Conservation (phyloP, 2,797 vertebrate species). For the Lerista edwardsae region DNA sequence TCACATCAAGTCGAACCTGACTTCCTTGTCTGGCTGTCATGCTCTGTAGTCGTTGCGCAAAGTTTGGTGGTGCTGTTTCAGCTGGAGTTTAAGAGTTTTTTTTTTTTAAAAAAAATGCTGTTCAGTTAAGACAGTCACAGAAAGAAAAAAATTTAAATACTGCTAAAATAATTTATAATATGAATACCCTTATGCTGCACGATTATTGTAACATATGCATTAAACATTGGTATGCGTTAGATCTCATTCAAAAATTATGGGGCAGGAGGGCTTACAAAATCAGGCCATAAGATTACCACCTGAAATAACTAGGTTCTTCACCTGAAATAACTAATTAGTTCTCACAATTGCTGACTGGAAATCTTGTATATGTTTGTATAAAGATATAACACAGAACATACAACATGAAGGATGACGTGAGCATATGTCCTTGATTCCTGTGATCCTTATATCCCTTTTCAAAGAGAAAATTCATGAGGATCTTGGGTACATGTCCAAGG, state of each 20-base stretch:
- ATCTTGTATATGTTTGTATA: neutral
- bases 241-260: neutral
- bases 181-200: neutral
- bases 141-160: neutral
- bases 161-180: neutral
- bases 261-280: neutral
- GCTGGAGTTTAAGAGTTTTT: conserved; percentile 79
- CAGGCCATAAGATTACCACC: neutral
- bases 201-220: neutral
- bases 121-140: neutral
- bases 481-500: neutral
- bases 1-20: conserved; percentile 94
- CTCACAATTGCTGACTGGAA: neutral
- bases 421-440: neutral
- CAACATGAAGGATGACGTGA: neutral
- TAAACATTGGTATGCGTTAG: neutral
- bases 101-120: neutral
- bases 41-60: conserved; percentile 95
- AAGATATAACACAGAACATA: neutral
- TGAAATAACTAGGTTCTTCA: neutral
- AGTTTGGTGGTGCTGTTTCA: conserved; percentile 94
- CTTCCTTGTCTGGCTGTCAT: conserved; percentile 94
- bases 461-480: neutral
- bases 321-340: neutral
- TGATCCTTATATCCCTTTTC: neutral